Conservation (phyloP, 2,113 vertebrate genomes). For the Isichthys henryi region DNA sequence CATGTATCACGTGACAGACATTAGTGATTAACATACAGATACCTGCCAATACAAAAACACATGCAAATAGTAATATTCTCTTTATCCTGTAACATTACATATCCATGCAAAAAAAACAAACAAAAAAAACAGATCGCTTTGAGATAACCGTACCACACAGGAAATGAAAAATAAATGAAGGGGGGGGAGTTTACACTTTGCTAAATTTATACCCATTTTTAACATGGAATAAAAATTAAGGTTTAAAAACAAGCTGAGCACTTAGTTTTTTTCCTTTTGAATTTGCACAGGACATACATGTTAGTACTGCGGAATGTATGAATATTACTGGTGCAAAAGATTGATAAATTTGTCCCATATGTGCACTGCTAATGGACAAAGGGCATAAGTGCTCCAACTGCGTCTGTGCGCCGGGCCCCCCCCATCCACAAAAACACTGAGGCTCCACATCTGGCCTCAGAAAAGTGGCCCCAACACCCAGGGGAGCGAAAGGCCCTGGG, state of each 20-base stretch:
- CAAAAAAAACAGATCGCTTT: not conserved
- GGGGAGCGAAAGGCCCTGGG: not conserved
- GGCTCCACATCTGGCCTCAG: not conserved
- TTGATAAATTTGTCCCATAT: not conserved
- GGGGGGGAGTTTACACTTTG: not conserved
- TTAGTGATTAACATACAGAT: not conserved
- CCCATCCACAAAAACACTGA: not conserved
- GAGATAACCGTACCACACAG: not conserved
- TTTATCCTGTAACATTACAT: not conserved
- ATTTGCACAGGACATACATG: not conserved
- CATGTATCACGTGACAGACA: not conserved
- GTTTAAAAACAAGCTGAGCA: not conserved
- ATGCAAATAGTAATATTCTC: not conserved
- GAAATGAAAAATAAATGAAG: slow-evolving; percentile 6
- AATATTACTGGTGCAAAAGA: not conserved
- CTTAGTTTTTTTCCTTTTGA: not conserved
- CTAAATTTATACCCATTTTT: not conserved
- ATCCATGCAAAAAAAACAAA: not conserved
- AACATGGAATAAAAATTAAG: not conserved
- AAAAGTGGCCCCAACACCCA: not conserved
- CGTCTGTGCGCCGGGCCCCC: not conserved
- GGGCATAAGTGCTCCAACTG: not conserved
- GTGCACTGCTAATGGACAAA: not conserved
- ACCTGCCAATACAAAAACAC: not conserved
- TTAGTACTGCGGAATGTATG: not conserved